These are phyloP conservation scores for Boloria euphrosyne DNA, from an alignment of 2,888 invertebrate genomes.

Conservation along the genomic window DNA sequence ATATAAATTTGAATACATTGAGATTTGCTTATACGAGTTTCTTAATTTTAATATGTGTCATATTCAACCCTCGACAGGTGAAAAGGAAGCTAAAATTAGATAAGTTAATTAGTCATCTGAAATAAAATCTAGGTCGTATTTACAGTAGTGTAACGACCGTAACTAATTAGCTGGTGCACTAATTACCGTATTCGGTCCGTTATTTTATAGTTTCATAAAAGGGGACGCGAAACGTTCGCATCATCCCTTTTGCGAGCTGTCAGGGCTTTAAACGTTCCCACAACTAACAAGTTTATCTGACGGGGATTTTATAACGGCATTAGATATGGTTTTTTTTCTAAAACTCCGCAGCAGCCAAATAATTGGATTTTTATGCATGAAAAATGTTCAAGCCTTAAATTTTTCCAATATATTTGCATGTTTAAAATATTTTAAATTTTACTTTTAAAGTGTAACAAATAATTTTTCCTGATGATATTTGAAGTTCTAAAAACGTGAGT, in stretches of 20 bases:
- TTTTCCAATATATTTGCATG: not conserved
- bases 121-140: conserved; percentile 40
- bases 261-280: conserved; percentile 27
- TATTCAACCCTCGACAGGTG: conserved; percentile 5
- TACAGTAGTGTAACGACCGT: conserved; percentile 37
- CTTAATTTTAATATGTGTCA: not conserved
- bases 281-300: conserved; percentile 32
- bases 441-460: not conserved
- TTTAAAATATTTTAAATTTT: not conserved
- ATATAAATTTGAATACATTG: conserved; percentile 9
- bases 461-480: not conserved
- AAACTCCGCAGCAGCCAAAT: conserved; percentile 1
- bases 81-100: conserved; percentile 21
- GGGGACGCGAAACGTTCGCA: conserved; percentile 32
- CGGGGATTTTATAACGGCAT: conserved; percentile 13
- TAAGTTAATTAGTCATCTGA: conserved; percentile 38
- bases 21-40: not conserved
- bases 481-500: not conserved
- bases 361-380: conserved; percentile 22
- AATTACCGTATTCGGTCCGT: conserved; percentile 48
- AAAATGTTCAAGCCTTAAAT: no score
- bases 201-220: conserved; percentile 41
- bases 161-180: conserved; percentile 46
- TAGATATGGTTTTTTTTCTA: conserved; percentile 11
- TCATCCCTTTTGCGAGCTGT: conserved; percentile 32